Percentiles rank a stretch among this genome's conserved stretches.
These are phyloP conservation scores for Dolichomitus sp. DNA, from an alignment of 2,888 invertebrate genomes.

Conservation along the genomic window DNA sequence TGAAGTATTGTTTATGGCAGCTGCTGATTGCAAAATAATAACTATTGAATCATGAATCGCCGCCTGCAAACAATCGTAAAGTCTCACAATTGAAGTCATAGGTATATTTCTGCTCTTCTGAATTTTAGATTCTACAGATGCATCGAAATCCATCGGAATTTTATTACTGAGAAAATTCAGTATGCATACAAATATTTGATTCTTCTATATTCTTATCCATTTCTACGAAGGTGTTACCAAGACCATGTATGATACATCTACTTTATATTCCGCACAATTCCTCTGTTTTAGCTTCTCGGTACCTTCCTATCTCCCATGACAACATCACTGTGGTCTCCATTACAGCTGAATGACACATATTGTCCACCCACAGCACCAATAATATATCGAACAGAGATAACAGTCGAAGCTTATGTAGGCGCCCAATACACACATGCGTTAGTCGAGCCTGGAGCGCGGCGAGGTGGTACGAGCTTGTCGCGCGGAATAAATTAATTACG, in stretches of 20 bases:
- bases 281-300: background rate
- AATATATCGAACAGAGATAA: conserved; percentile 17
- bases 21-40: background rate
- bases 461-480: conserved; percentile 13
- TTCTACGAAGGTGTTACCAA: background rate
- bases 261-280: background rate
- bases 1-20: background rate
- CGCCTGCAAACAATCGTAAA: too few species aligned
- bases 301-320: background rate
- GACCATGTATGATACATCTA: background rate
- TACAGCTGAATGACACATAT: background rate
- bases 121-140: too few species aligned
- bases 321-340: background rate
- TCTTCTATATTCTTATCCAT: background rate
- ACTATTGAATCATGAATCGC: too few species aligned
- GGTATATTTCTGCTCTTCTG: too few species aligned
- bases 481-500: conserved; percentile 70
- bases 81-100: too few species aligned
- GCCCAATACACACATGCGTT: background rate
- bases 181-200: background rate
- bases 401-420: conserved; percentile 9
- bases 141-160: background rate
- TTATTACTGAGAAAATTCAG: background rate
- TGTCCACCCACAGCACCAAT: background rate
- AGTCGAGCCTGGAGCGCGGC: conserved; percentile 21